A percentile compares a stretch with the other conserved stretches of the same genome.
phyloP scores from a whole-genome alignment of 2,113 vertebrate genomes.

The Aegithalos caudatus region DNA sequence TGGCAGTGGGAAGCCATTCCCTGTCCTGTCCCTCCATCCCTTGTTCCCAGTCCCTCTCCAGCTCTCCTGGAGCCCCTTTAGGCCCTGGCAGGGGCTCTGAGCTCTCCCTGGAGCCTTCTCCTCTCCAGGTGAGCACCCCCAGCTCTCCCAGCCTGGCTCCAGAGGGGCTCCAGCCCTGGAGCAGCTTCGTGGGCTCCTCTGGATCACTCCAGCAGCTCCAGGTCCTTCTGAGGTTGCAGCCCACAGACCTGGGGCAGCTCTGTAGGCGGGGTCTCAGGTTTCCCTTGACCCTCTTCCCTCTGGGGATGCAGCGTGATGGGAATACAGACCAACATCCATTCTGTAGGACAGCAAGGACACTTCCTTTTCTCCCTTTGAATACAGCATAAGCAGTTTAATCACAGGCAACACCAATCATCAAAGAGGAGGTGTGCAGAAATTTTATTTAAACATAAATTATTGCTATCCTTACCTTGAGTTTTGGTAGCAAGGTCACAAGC shows the following conservation, averaged over 20 bases:
- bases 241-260: not conserved
- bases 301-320: not conserved
- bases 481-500: not conserved
- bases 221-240: fast-evolving
- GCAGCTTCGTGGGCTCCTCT: not conserved
- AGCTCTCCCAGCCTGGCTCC: not conserved
- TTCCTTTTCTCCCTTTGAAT: not conserved
- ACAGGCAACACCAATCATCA: not conserved
- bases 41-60: not conserved
- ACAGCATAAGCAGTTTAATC: not conserved
- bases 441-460: not conserved
- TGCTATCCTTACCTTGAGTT: not conserved
- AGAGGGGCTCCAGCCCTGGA: not conserved
- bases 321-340: not conserved
- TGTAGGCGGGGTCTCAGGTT: not conserved
- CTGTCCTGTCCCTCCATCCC: not conserved
- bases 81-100: not conserved
- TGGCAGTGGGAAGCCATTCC: not conserved
- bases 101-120: not conserved
- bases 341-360: not conserved
- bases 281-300: not conserved
- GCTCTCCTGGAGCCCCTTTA: not conserved
- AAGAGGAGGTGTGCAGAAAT: not conserved
- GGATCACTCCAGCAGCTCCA: not conserved
- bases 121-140: not conserved